phyloP scores from a whole-genome alignment of 2,797 vertebrate genomes.

The Xenops minutus region DNA sequence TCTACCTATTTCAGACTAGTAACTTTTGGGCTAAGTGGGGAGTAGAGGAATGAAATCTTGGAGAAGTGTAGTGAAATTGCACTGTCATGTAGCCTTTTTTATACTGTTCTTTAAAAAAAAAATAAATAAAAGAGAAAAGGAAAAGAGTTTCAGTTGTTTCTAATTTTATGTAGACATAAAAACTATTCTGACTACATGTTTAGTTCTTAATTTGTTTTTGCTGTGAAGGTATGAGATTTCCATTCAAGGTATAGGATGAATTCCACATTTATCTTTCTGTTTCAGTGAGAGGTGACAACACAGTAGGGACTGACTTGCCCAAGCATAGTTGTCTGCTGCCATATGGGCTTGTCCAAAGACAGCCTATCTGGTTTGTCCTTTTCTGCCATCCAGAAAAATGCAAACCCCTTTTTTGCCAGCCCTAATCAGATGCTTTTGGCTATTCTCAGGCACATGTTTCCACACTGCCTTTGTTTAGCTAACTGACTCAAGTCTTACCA shows the following conservation, averaged over 20 bases:
- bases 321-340: neutral
- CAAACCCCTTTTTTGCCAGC: neutral
- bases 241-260: neutral
- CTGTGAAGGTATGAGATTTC: neutral
- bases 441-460: neutral
- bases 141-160: neutral
- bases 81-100: neutral
- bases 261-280: neutral
- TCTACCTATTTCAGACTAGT: neutral
- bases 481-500: neutral
- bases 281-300: neutral
- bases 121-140: no score
- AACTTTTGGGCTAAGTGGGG: neutral
- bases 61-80: neutral
- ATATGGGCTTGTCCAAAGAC: neutral
- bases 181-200: neutral
- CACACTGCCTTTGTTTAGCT: neutral
- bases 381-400: neutral
- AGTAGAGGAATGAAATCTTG: neutral
- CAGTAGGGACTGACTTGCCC: neutral
- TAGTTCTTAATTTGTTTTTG: neutral
- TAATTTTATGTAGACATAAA: neutral
- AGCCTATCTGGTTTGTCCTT: neutral
- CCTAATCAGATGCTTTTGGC: rapidly evolving
- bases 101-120: neutral